A percentile compares a stretch with the other conserved stretches of the same genome.
Evolutionary conservation across 2,797 vertebrate genomes (phyloP).

Genomic region (Pangasius macronema): DNA sequence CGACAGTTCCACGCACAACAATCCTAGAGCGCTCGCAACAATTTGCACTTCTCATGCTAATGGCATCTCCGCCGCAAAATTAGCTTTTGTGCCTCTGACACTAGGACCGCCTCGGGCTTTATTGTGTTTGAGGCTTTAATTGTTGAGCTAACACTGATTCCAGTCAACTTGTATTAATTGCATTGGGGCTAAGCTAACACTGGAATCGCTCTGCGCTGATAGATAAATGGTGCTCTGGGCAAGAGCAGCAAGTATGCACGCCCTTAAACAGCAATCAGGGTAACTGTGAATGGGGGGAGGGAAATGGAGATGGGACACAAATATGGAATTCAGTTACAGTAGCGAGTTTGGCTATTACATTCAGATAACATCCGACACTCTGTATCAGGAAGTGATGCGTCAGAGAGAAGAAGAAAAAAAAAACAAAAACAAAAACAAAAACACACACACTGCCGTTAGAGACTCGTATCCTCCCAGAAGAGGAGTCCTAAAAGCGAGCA

Average conservation of each 20-base stretch:
- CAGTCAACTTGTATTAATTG: constrained; percentile 39
- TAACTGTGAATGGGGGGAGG: neutral
- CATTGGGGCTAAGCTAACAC: constrained; percentile 16
- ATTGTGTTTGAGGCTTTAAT: constrained; percentile 28
- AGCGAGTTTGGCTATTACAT: neutral
- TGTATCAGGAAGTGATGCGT: neutral
- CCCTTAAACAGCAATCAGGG: neutral
- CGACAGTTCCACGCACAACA: neutral
- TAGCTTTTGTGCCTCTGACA: neutral
- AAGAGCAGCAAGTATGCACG: neutral
- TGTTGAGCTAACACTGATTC: constrained; percentile 44
- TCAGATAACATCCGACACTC: neutral
- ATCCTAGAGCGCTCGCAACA: neutral
- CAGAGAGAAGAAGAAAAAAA: neutral
- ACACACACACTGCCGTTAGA: neutral
- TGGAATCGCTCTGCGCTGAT: constrained; percentile 9
- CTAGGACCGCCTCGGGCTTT: neutral
- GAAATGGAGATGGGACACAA: too few species aligned
- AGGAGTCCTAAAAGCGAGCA: constrained; percentile 33
- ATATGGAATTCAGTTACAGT: neutral
- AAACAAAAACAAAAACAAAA: neutral
- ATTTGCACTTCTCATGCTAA: neutral
- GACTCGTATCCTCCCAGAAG: constrained; percentile 3
- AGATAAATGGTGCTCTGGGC: constrained; percentile 18
- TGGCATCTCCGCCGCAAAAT: neutral